Percentiles rank a stretch among this genome's conserved stretches.
phyloP scores from a whole-genome alignment of 2,113 vertebrate species.

The Hymenochirus boettgeri region DNA sequence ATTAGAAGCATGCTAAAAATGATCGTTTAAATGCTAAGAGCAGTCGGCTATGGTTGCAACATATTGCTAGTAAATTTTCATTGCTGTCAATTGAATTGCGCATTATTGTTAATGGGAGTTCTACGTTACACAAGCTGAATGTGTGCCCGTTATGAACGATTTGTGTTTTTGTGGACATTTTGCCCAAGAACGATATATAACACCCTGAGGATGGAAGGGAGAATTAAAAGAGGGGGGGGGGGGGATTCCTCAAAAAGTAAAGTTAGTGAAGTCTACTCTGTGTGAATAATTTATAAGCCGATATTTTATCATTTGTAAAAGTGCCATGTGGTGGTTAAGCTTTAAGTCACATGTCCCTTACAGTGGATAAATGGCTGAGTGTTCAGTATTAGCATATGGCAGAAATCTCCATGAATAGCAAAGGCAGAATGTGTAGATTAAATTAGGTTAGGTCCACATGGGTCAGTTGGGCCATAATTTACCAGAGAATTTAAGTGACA shows the following conservation, averaged over 20 bases:
- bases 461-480: too few species aligned
- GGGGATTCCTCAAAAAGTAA: slow-evolving; percentile 4
- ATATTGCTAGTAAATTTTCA: slow-evolving; percentile 29
- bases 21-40: slow-evolving; percentile 32
- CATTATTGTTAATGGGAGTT: slow-evolving; percentile 42
- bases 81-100: background rate
- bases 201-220: slow-evolving; percentile 24
- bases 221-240: background rate
- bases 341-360: background rate
- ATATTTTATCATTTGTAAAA: slow-evolving; percentile 29
- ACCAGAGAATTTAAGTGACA: too few species aligned
- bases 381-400: slow-evolving; percentile 10
- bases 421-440: too few species aligned
- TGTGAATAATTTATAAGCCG: slow-evolving; percentile 32
- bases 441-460: too few species aligned
- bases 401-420: too few species aligned
- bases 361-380: background rate
- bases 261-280: slow-evolving; percentile 16
- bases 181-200: slow-evolving; percentile 32
- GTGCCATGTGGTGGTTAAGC: slow-evolving; percentile 13
- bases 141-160: slow-evolving; percentile 40
- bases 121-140: slow-evolving; percentile 35
- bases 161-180: slow-evolving; percentile 39
- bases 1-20: background rate
- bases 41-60: slow-evolving; percentile 11